Conservation (phyloP, 2,113 vertebrate species). For the Leptosomus discolor region DNA sequence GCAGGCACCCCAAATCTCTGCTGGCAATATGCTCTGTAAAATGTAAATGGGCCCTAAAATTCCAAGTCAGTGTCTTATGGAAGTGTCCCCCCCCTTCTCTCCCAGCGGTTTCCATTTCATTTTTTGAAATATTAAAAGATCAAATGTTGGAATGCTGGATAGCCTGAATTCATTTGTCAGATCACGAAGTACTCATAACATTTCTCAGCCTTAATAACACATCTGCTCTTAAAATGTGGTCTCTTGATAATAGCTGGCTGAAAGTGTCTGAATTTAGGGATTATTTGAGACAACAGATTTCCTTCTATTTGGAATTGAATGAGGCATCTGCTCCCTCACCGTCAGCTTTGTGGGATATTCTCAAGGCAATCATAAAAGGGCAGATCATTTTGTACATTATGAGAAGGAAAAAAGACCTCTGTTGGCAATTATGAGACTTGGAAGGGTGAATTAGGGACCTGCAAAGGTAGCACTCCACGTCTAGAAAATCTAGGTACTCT, state of each 20-base stretch:
- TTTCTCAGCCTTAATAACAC: constrained; percentile 85
- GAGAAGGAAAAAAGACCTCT: constrained; percentile 74
- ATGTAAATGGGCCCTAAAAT: not conserved
- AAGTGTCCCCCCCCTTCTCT: not conserved
- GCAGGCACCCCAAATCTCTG: not conserved
- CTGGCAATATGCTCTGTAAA: not conserved
- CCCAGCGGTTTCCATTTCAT: constrained; percentile 56
- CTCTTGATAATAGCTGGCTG: constrained; percentile 84
- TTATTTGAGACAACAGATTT: constrained; percentile 87
- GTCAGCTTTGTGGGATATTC: constrained; percentile 78
- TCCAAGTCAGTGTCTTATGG: not conserved
- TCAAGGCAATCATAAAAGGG: constrained; percentile 82
- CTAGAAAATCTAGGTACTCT: constrained; percentile 35
- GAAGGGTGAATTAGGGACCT: constrained; percentile 65
- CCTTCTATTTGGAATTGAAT: constrained; percentile 84
- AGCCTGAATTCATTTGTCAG: constrained; percentile 82
- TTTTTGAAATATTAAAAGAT: constrained; percentile 76
- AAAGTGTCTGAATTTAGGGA: constrained; percentile 86
- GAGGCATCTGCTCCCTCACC: constrained; percentile 81
- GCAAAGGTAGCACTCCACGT: constrained; percentile 46
- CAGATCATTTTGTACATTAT: constrained; percentile 77
- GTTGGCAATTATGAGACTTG: constrained; percentile 68
- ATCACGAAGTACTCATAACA: constrained; percentile 85
- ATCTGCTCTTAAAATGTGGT: constrained; percentile 86
- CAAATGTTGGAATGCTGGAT: constrained; percentile 77